Evolutionary conservation across 2,113 vertebrate genomes (phyloP).

Genomic region (Laticauda laticaudata): DNA sequence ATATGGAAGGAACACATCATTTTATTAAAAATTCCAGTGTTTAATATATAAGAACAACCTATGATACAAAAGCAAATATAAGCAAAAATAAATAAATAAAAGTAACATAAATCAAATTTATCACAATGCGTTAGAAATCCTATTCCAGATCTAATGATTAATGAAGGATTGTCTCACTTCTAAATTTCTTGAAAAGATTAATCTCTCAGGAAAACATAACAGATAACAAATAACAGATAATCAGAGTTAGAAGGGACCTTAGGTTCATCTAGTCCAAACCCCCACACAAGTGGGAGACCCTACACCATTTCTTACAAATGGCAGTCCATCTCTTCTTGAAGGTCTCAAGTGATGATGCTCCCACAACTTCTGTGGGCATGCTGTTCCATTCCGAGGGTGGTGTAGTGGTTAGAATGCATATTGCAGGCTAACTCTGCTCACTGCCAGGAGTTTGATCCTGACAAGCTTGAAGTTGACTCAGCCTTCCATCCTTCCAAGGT

Average conservation of each 20-base stretch:
- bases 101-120: neutral
- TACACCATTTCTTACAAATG: no score
- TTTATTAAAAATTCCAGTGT: neutral
- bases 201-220: neutral
- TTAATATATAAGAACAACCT: neutral
- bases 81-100: neutral
- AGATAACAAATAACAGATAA: no score
- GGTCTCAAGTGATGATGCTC: no score
- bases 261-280: no score
- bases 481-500: neutral
- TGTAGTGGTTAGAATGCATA: neutral
- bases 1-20: neutral
- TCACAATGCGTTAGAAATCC: neutral
- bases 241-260: no score
- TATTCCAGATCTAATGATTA: neutral
- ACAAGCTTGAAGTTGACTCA: neutral
- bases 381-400: no score
- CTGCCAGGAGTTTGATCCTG: neutral
- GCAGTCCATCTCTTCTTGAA: no score
- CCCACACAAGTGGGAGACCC: no score
- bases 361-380: no score
- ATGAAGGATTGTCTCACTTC: neutral
- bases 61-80: neutral
- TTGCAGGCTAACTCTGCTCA: neutral
- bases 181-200: neutral